Evolutionary conservation across 1,140 invertebrate species (phyloP).

Genomic region (Lordiphosa clarofinis): DNA sequence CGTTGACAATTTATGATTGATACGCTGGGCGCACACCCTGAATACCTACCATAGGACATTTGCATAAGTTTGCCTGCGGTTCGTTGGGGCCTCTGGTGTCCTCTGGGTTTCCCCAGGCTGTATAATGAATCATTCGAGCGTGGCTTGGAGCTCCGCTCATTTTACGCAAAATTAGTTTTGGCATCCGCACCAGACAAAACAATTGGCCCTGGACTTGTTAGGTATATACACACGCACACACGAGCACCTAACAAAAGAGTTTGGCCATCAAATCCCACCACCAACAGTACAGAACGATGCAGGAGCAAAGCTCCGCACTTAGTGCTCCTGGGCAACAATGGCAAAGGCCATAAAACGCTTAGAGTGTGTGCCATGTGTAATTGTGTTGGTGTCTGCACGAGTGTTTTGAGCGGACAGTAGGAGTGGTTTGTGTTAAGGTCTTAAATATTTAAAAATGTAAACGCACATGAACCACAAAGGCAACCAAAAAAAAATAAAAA

Average conservation of each 20-base stretch:
- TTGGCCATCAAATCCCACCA: conserved; percentile 2
- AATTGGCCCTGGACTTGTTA: conserved; percentile 32
- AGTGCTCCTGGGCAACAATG: conserved; percentile 36
- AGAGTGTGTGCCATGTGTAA: conserved; percentile 28
- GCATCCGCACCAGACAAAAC: conserved; percentile 69
- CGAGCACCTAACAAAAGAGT: conserved; percentile 7
- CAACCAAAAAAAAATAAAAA: conserved; percentile 30
- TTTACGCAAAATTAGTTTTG: conserved; percentile 71
- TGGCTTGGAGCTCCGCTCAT: conserved; percentile 48
- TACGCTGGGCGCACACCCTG: conserved; percentile 29
- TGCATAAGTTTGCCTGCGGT: conserved; percentile 43
- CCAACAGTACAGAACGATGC: conserved; percentile 10
- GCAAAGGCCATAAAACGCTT: conserved; percentile 52
- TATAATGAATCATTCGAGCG: conserved; percentile 65
- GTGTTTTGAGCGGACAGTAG: conserved; percentile 4
- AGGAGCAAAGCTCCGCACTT: conserved; percentile 31
- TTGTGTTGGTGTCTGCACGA: conserved; percentile 15
- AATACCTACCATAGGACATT: conserved; percentile 35
- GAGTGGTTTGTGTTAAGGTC: conserved; percentile 52
- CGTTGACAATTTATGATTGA: conserved; percentile 72
- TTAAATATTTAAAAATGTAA: conserved; percentile 70
- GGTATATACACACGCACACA: conserved; percentile 27
- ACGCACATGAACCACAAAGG: conserved; percentile 34
- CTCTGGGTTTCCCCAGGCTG: conserved; percentile 4
- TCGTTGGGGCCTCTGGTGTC: conserved; percentile 10